A percentile compares a stretch with the other conserved stretches of the same genome.
phyloP scores from a whole-genome alignment of 2,797 vertebrate genomes.

The Dryobates pubescens region DNA sequence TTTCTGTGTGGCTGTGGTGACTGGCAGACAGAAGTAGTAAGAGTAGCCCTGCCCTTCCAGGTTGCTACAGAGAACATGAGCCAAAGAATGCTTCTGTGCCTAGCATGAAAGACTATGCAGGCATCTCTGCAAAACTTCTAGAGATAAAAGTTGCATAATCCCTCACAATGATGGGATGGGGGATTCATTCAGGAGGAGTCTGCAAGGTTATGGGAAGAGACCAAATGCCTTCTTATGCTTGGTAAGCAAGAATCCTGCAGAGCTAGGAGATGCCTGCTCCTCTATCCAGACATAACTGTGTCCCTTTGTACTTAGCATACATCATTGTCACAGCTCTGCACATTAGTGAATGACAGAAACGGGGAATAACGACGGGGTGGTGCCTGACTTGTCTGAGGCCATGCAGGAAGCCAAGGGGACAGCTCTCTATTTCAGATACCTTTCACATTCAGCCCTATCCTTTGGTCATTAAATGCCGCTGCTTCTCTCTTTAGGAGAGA shows the following conservation, averaged over 20 bases:
- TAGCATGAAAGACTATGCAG: neutral
- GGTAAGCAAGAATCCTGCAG: neutral
- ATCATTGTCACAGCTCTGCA: neutral
- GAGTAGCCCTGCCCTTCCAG: neutral
- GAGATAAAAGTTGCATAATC: neutral
- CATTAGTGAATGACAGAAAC: neutral
- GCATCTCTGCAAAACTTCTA: neutral
- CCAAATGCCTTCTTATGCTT: neutral
- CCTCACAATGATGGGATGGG: neutral
- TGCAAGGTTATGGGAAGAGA: neutral
- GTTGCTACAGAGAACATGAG: neutral
- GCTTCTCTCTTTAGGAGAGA: neutral
- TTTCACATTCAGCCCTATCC: neutral
- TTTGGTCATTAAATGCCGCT: conserved; percentile 3
- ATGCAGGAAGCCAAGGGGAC: neutral
- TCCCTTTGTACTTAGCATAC: neutral
- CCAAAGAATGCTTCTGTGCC: neutral
- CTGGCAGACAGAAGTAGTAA: neutral
- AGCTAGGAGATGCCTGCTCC: neutral
- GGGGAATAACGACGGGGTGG: neutral
- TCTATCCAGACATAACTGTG: neutral
- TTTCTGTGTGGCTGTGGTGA: neutral
- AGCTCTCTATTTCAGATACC: neutral
- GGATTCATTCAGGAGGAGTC: neutral
- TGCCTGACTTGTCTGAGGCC: neutral